Percentiles rank a stretch among this genome's conserved stretches.
Evolutionary conservation across 2,888 invertebrate genomes (phyloP).

Genomic region (Patella pellucida): DNA sequence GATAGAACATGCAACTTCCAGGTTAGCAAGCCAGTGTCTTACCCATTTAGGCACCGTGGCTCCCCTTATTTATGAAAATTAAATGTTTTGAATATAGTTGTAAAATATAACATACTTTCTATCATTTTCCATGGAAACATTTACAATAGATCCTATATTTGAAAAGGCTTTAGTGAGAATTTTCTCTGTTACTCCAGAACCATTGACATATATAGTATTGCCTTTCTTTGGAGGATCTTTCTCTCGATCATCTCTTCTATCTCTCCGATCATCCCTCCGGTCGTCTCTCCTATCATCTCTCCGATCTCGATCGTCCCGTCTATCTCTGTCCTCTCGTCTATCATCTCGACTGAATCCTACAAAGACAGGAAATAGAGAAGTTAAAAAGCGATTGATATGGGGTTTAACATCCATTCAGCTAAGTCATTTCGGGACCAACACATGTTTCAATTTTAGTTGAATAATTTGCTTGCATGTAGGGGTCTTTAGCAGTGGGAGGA

Average conservation of each 20-base stretch:
- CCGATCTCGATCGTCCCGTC: conserved; percentile 15
- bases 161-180: conserved; percentile 83
- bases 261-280: conserved; percentile 68
- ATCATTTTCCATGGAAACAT: conserved; percentile 87
- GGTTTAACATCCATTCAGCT: too few species aligned
- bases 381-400: too few species aligned
- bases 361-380: conserved; percentile 8
- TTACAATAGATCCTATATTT: conserved; percentile 82
- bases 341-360: conserved; percentile 33
- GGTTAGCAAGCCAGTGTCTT: too few species aligned
- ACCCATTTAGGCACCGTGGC: too few species aligned
- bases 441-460: too few species aligned
- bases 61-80: background rate
- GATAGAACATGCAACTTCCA: too few species aligned
- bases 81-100: background rate
- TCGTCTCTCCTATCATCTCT: conserved; percentile 73
- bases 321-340: conserved; percentile 12
- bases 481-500: too few species aligned
- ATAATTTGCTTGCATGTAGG: too few species aligned
- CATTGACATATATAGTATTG: conserved; percentile 86
- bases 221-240: conserved; percentile 79
- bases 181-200: conserved; percentile 84
- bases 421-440: too few species aligned
- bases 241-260: too few species aligned
- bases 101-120: conserved; percentile 77